A percentile compares a stretch with the other conserved stretches of the same genome.
Evolutionary conservation across 2,113 vertebrate genomes (phyloP).

Genomic region (Triplophysa rosa): DNA sequence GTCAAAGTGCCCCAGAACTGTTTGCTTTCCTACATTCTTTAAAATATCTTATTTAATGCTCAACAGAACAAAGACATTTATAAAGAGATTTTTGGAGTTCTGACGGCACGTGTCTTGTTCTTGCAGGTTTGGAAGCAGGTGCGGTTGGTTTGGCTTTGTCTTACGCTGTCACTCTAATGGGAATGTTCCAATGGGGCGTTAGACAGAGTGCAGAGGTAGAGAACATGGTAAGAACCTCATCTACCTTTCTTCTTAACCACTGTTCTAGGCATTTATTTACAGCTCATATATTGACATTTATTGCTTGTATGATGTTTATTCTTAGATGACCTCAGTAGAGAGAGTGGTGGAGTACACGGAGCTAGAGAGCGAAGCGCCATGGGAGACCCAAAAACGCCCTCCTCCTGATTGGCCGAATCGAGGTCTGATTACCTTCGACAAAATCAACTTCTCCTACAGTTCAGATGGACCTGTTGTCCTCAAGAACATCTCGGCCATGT

Average conservation of each 20-base stretch:
- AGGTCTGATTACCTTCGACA: slow-evolving; percentile 86
- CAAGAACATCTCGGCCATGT: slow-evolving; percentile 83
- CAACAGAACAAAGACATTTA: too few relatives aligned
- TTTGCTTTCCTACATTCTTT: too few relatives aligned
- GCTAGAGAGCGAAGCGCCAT: slow-evolving; percentile 90
- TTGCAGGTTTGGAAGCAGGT: slow-evolving; percentile 82
- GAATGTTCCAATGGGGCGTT: slow-evolving; percentile 96
- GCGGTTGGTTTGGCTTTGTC: slow-evolving; percentile 88
- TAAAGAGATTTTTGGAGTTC: background rate
- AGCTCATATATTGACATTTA: background rate
- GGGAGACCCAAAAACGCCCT: slow-evolving; percentile 82
- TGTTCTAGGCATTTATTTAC: too few relatives aligned
- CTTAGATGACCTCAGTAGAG: slow-evolving; percentile 95
- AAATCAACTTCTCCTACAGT: slow-evolving; percentile 88
- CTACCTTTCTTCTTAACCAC: too few relatives aligned
- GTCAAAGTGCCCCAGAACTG: too few relatives aligned
- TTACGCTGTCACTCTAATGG: slow-evolving; percentile 89
- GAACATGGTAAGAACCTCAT: slow-evolving; percentile 83
- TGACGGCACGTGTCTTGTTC: slow-evolving; percentile 11
- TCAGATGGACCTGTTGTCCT: slow-evolving; percentile 82
- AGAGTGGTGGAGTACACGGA: slow-evolving; percentile 91
- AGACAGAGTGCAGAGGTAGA: slow-evolving; percentile 94
- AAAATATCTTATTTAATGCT: too few relatives aligned
- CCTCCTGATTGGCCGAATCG: slow-evolving; percentile 83
- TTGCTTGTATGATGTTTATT: slow-evolving; percentile 11